A percentile compares a stretch with the other conserved stretches of the same genome.
These are phyloP conservation scores for Cephalotes varians DNA, from an alignment of 2,888 invertebrate genomes.

Conservation along the genomic window DNA sequence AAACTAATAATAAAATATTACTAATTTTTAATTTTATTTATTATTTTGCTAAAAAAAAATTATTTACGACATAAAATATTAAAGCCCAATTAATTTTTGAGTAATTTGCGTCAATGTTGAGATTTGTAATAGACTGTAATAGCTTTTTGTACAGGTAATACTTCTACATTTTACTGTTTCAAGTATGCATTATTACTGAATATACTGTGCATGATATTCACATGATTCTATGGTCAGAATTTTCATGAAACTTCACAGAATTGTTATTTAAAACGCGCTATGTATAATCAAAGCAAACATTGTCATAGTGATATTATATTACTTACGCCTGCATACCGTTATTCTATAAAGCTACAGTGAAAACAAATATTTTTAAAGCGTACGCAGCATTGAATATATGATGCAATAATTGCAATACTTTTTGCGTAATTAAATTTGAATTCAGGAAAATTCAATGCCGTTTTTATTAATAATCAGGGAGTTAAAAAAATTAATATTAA, in stretches of 20 bases:
- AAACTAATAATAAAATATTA: not conserved
- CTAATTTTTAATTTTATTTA: constrained; percentile 7
- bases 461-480: not conserved
- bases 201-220: constrained; percentile 3
- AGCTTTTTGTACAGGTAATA: not conserved
- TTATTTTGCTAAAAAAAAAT: not conserved
- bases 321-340: constrained; percentile 16
- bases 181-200: not conserved
- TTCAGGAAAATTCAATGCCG: not conserved
- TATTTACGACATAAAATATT: not conserved
- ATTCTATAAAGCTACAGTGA: constrained; percentile 13
- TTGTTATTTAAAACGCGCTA: constrained; percentile 30
- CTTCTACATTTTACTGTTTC: not conserved
- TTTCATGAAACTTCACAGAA: constrained; percentile 14
- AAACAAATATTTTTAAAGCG: constrained; percentile 22
- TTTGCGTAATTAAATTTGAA: constrained; percentile 20
- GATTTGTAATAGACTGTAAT: not conserved
- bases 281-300: constrained; percentile 38
- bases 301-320: constrained; percentile 25
- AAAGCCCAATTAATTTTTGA: not conserved
- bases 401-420: not conserved
- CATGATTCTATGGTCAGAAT: not conserved
- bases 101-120: not conserved
- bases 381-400: not conserved
- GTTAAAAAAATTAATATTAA: not conserved